A percentile compares a stretch with the other conserved stretches of the same genome.
phyloP scores from a whole-genome alignment of 2,113 vertebrate species.

The Australoheros scitulus region DNA sequence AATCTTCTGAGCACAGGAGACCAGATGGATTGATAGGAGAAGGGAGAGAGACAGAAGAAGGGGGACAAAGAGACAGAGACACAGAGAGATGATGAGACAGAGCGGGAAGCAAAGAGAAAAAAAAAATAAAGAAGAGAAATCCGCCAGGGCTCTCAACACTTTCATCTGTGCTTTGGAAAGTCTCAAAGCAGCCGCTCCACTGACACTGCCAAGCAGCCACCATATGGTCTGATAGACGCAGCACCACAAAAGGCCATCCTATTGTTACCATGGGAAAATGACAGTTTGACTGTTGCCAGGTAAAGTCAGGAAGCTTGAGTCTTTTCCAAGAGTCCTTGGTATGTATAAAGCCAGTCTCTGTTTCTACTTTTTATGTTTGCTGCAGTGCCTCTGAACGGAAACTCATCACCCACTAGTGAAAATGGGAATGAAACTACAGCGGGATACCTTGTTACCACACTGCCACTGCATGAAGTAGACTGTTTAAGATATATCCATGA shows the following conservation, averaged over 20 bases:
- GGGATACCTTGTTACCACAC: not conserved
- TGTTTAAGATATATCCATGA: not conserved
- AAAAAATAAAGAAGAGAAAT: not conserved
- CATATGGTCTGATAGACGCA: slow-evolving; percentile 47
- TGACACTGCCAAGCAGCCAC: slow-evolving; percentile 31
- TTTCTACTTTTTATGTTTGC: not conserved
- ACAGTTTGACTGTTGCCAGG: slow-evolving; percentile 18
- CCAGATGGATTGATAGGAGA: slow-evolving; percentile 64
- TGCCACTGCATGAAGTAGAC: not conserved
- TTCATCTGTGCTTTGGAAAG: slow-evolving; percentile 31
- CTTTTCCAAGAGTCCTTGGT: not conserved
- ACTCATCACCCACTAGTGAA: not conserved
- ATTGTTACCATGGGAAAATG: slow-evolving; percentile 32
- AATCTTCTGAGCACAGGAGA: slow-evolving; percentile 62
- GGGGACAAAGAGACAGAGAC: slow-evolving; percentile 43
- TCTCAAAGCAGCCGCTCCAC: slow-evolving; percentile 49
- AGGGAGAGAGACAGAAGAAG: slow-evolving; percentile 21
- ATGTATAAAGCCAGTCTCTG: not conserved
- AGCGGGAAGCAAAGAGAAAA: slow-evolving; percentile 5
- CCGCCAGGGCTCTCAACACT: slow-evolving; percentile 11
- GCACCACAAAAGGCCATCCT: slow-evolving; percentile 28
- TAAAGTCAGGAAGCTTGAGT: slow-evolving; percentile 16
- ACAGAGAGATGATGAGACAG: slow-evolving; percentile 22
- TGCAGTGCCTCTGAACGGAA: not conserved
- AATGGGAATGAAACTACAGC: not conserved